Percentiles rank a stretch among this genome's conserved stretches.
Evolutionary conservation across 2,888 invertebrate species (phyloP).

Genomic region (Dermolepida albohirtum): DNA sequence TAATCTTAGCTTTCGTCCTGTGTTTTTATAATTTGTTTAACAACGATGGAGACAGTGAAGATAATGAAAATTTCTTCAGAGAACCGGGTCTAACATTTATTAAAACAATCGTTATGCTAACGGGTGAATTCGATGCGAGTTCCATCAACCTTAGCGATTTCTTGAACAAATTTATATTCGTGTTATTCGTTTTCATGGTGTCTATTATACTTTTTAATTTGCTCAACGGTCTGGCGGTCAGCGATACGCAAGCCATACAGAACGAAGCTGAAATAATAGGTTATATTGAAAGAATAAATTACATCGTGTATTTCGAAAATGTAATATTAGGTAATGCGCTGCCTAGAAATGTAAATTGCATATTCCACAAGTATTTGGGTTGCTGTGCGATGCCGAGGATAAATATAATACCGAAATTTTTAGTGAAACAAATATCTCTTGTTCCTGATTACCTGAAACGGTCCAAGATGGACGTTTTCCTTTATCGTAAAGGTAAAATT

Average conservation of each 20-base stretch:
- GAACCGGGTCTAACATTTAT: constrained; percentile 79
- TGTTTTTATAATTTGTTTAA: constrained; percentile 86
- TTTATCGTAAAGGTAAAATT: constrained; percentile 73
- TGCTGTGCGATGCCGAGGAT: too few species aligned
- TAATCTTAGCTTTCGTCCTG: constrained; percentile 84
- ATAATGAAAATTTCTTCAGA: constrained; percentile 71
- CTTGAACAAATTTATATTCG: constrained; percentile 81
- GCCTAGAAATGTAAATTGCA: constrained; percentile 54
- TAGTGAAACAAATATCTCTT: constrained; percentile 72
- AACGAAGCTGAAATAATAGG: constrained; percentile 84
- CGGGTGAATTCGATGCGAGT: constrained; percentile 86
- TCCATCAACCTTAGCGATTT: constrained; percentile 80
- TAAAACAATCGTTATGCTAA: constrained; percentile 88
- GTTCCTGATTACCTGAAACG: constrained; percentile 76
- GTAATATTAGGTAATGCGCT: constrained; percentile 73
- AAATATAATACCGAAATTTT: constrained; percentile 63
- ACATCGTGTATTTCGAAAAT: constrained; percentile 80
- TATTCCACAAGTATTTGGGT: too few species aligned
- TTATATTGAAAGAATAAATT: constrained; percentile 76
- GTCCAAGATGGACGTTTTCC: constrained; percentile 74
- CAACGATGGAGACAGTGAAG: not conserved
- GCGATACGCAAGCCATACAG: constrained; percentile 82
- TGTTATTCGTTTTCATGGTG: constrained; percentile 84
- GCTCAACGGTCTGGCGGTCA: constrained; percentile 86
- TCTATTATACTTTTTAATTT: constrained; percentile 86